Evolutionary conservation across 2,888 invertebrate genomes (phyloP).

Genomic region (Pharmacophagus antenor): DNA sequence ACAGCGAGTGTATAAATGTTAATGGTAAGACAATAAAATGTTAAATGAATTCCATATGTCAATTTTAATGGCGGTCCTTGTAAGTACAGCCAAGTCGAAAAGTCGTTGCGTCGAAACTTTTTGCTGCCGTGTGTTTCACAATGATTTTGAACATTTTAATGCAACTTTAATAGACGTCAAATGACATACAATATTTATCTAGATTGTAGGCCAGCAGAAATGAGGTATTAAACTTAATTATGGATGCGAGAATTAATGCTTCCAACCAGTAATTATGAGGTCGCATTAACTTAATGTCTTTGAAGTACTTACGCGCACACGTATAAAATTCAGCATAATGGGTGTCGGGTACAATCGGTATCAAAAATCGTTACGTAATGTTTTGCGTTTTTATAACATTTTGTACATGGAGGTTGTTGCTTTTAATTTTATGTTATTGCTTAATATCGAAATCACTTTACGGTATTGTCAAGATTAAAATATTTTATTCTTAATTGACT

Average conservation of each 20-base stretch:
- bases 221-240: constrained; percentile 79
- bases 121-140: constrained; percentile 39
- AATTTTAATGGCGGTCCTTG: constrained; percentile 10
- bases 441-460: neutral
- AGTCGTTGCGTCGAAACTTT: constrained; percentile 19
- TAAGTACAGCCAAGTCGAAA: constrained; percentile 13
- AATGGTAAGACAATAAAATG: constrained; percentile 4
- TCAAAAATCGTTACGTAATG: constrained; percentile 37
- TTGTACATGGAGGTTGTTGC: neutral
- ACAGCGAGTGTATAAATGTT: neutral
- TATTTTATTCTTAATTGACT: neutral
- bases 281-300: constrained; percentile 79
- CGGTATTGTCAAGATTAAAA: neutral
- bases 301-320: constrained; percentile 50
- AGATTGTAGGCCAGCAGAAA: constrained; percentile 76
- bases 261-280: constrained; percentile 78
- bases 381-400: constrained; percentile 1
- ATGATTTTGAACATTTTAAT: constrained; percentile 65
- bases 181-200: constrained; percentile 73
- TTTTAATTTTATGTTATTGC: neutral
- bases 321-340: constrained; percentile 42
- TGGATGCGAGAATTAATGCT: constrained; percentile 79
- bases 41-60: constrained; percentile 13
- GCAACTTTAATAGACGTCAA: constrained; percentile 65
- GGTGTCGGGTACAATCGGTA: constrained; percentile 40